Evolutionary conservation across 1,140 invertebrate species (phyloP).

Genomic region (Chironomus striatipennis): DNA sequence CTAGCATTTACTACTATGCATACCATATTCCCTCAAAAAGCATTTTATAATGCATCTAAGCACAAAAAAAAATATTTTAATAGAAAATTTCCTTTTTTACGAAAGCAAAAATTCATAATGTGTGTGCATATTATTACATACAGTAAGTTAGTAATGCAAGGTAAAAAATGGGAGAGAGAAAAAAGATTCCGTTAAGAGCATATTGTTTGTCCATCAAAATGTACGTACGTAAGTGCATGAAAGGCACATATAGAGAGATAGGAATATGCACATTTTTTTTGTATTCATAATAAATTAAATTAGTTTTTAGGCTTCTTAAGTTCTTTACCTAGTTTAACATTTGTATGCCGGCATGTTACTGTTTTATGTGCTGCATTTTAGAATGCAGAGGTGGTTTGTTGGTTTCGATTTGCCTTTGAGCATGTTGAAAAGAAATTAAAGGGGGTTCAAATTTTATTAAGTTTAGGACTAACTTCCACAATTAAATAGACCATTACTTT

Average conservation of each 20-base stretch:
- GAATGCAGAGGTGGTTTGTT: too few relatives aligned
- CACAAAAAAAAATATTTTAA: slow-evolving; percentile 24
- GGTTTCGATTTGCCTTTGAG: too few relatives aligned
- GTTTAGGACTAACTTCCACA: too few relatives aligned
- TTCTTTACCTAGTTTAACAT: not conserved
- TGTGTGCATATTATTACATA: not conserved
- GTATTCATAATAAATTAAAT: slow-evolving; percentile 22
- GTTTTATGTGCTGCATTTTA: too few relatives aligned
- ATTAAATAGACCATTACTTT: too few relatives aligned
- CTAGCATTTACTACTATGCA: not conserved
- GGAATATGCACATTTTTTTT: not conserved
- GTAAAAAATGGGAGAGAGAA: not conserved
- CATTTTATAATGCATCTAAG: not conserved
- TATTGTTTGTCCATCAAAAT: slow-evolving; percentile 23
- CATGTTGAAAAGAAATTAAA: too few relatives aligned
- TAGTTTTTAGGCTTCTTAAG: slow-evolving; percentile 16
- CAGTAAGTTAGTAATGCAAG: too few relatives aligned
- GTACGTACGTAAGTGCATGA: not conserved
- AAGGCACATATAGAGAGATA: not conserved
- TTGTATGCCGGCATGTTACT: too few relatives aligned
- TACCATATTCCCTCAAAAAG: not conserved
- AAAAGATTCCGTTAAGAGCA: slow-evolving; percentile 1
- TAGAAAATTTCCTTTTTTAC: slow-evolving; percentile 21
- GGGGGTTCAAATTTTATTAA: too few relatives aligned
- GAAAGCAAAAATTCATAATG: slow-evolving; percentile 7